Evolutionary conservation across 2,888 invertebrate species (phyloP).

Genomic region (Ligdia adustata): DNA sequence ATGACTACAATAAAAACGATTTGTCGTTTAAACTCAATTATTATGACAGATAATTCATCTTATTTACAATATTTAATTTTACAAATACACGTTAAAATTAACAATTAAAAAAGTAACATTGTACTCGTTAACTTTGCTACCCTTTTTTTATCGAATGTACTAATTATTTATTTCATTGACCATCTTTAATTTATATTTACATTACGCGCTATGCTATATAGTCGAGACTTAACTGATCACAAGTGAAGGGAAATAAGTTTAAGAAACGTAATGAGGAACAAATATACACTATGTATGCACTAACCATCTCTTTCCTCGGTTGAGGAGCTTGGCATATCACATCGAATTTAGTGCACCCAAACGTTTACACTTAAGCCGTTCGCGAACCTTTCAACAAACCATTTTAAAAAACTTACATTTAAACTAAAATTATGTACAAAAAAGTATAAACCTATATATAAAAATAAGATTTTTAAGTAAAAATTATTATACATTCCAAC

Average conservation of each 20-base stretch:
- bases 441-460: constrained; percentile 73
- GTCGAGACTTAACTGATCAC: constrained; percentile 80
- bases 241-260: constrained; percentile 48
- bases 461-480: constrained; percentile 68
- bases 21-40: constrained; percentile 80
- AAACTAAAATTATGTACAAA: constrained; percentile 76
- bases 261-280: constrained; percentile 70
- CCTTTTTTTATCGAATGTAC: constrained; percentile 73
- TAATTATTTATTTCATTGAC: constrained; percentile 39
- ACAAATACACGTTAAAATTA: constrained; percentile 75
- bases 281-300: constrained; percentile 73
- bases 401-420: constrained; percentile 38
- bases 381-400: constrained; percentile 55
- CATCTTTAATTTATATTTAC: constrained; percentile 61
- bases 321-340: constrained; percentile 68
- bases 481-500: constrained; percentile 73
- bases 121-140: constrained; percentile 78
- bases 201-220: constrained; percentile 69
- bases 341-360: constrained; percentile 51
- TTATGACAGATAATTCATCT: constrained; percentile 83
- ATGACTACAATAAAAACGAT: constrained; percentile 81
- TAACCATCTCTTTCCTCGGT: constrained; percentile 64
- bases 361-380: constrained; percentile 67
- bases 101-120: constrained; percentile 81
- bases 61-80: constrained; percentile 77